These are phyloP conservation scores for Fopius arisanus DNA, from an alignment of 1,140 invertebrate genomes.

Conservation along the genomic window DNA sequence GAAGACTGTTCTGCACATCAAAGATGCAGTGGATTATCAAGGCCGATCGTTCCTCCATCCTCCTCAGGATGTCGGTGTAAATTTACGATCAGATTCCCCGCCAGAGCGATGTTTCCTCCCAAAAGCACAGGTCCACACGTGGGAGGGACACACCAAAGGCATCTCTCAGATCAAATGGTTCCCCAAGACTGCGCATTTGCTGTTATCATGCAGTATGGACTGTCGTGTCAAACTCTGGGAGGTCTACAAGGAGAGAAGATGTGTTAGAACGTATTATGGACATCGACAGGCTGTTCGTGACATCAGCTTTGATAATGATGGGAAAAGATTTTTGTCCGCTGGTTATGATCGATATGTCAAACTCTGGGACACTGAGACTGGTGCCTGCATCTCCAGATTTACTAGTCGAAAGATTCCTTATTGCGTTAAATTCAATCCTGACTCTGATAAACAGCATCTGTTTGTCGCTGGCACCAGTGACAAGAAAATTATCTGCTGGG, in stretches of 20 bases:
- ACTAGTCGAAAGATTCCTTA: constrained; percentile 95
- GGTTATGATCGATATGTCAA: constrained; percentile 95
- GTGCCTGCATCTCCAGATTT: constrained; percentile 89
- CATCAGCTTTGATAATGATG: constrained; percentile 94
- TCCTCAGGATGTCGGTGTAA: constrained; percentile 95
- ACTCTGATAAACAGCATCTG: constrained; percentile 95
- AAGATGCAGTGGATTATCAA: constrained; percentile 95
- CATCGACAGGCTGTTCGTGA: constrained; percentile 97
- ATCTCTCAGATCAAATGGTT: constrained; percentile 96
- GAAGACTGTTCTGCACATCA: constrained; percentile 93
- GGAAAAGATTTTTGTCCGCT: constrained; percentile 92
- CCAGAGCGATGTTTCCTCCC: constrained; percentile 97
- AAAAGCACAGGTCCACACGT: constrained; percentile 95
- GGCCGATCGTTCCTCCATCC: constrained; percentile 93
- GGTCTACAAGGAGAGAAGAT: constrained; percentile 94
- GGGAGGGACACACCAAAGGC: constrained; percentile 97
- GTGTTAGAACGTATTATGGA: constrained; percentile 95
- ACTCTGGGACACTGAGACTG: constrained; percentile 99
- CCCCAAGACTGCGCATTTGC: constrained; percentile 91
- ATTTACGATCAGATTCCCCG: constrained; percentile 88
- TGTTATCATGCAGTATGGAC: constrained; percentile 97
- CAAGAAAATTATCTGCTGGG: constrained; percentile 99
- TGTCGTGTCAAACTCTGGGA: constrained; percentile 98
- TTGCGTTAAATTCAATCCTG: constrained; percentile 98
- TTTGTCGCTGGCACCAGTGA: constrained; percentile 99